These are phyloP conservation scores for Drosophila lacertosa DNA, from an alignment of 1,140 invertebrate species.

Conservation along the genomic window DNA sequence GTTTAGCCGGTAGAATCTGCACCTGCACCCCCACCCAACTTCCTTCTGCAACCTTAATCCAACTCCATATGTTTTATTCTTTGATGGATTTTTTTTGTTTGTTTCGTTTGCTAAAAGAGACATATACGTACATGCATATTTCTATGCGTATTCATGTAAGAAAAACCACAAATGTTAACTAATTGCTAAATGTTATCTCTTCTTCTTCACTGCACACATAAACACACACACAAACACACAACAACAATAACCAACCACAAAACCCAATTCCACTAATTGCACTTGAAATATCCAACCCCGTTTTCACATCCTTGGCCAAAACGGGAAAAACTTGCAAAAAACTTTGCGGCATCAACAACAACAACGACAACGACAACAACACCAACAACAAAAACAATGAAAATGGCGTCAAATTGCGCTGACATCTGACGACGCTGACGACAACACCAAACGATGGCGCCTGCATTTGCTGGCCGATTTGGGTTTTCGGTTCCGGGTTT, in stretches of 20 bases:
- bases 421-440: constrained; percentile 72
- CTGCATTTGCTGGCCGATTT: background rate
- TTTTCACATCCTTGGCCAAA: constrained; percentile 62
- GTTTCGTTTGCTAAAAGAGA: constrained; percentile 24
- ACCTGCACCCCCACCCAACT: constrained; percentile 14
- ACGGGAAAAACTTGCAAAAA: constrained; percentile 71
- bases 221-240: constrained; percentile 31
- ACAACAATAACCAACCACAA: constrained; percentile 69
- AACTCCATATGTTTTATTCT: constrained; percentile 23
- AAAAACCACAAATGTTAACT: constrained; percentile 63
- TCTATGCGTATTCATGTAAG: background rate
- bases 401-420: constrained; percentile 83
- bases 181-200: constrained; percentile 74
- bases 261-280: constrained; percentile 81
- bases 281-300: constrained; percentile 73
- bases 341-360: constrained; percentile 50
- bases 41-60: background rate
- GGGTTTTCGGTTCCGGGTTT: constrained; percentile 1
- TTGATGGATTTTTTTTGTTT: constrained; percentile 48
- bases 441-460: constrained; percentile 45
- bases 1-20: constrained; percentile 15
- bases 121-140: constrained; percentile 1
- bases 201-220: constrained; percentile 32
- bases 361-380: constrained; percentile 26
- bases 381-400: constrained; percentile 59